Percentiles rank a stretch among this genome's conserved stretches.
Conservation (phyloP, 2,113 vertebrate genomes). For the Psammodynastes pulverulentus region DNA sequence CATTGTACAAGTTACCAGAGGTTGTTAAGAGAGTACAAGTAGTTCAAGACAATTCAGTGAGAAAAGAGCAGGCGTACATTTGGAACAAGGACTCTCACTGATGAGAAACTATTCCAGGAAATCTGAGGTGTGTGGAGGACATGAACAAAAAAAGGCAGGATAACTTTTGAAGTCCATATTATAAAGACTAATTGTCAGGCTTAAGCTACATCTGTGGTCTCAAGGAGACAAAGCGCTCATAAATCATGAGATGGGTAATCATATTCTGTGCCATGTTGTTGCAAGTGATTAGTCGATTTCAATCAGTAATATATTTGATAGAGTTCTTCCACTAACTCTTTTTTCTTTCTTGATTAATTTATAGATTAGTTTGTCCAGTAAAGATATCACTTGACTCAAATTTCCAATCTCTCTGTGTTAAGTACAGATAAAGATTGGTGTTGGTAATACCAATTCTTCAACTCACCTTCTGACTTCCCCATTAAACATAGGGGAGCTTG, state of each 20-base stretch:
- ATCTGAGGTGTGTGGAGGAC: background rate
- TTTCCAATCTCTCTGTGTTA: background rate
- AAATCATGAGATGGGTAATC: background rate
- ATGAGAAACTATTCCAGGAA: background rate
- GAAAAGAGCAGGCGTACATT: background rate
- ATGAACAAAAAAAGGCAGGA: background rate
- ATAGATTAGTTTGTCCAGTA: background rate
- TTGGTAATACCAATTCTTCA: background rate
- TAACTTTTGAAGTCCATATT: background rate
- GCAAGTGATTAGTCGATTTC: conserved; percentile 6
- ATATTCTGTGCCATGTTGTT: background rate
- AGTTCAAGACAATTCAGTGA: background rate
- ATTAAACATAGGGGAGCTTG: background rate
- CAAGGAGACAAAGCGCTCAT: background rate
- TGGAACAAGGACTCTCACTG: background rate
- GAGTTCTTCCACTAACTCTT: background rate
- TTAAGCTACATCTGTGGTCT: background rate
- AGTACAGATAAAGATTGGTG: background rate
- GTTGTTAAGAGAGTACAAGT: background rate
- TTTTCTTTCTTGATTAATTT: background rate
- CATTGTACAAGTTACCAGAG: background rate
- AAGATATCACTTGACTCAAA: background rate
- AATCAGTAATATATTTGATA: background rate
- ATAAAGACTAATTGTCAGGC: background rate
- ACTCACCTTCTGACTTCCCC: background rate